A percentile compares a stretch with the other conserved stretches of the same genome.
Evolutionary conservation across 2,888 invertebrate genomes (phyloP).

Genomic region (Trachelus iudaicus): DNA sequence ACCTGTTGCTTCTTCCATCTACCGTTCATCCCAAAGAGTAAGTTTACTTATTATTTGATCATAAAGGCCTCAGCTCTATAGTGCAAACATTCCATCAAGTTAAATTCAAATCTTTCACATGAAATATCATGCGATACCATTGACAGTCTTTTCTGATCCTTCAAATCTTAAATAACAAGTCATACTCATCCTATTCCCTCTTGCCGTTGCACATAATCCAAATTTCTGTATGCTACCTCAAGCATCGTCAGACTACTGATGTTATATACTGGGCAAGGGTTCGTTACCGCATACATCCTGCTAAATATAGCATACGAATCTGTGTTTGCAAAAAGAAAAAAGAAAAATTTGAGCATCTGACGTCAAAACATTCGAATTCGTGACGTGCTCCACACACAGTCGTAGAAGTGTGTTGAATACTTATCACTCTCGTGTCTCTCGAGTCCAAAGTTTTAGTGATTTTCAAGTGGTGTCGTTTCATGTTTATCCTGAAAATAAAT

Average conservation of each 20-base stretch:
- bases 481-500: background rate
- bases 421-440: background rate
- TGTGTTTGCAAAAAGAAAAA: background rate
- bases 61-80: background rate
- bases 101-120: background rate
- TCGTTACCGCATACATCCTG: background rate
- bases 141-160: too few relatives aligned
- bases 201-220: background rate
- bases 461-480: background rate
- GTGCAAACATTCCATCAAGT: background rate
- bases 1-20: constrained; percentile 52
- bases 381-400: background rate
- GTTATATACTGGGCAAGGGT: background rate
- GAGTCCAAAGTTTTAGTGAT: background rate
- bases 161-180: too few relatives aligned
- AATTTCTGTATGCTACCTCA: background rate
- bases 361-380: background rate
- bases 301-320: background rate
- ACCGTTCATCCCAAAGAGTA: constrained; percentile 58
- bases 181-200: too few relatives aligned
- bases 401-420: background rate
- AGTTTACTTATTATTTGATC: constrained; percentile 27
- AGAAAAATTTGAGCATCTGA: background rate
- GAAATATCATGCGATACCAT: background rate
- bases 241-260: background rate